phyloP scores from a whole-genome alignment of 2,888 invertebrate species.

The Hemistola chrysoprasaria region DNA sequence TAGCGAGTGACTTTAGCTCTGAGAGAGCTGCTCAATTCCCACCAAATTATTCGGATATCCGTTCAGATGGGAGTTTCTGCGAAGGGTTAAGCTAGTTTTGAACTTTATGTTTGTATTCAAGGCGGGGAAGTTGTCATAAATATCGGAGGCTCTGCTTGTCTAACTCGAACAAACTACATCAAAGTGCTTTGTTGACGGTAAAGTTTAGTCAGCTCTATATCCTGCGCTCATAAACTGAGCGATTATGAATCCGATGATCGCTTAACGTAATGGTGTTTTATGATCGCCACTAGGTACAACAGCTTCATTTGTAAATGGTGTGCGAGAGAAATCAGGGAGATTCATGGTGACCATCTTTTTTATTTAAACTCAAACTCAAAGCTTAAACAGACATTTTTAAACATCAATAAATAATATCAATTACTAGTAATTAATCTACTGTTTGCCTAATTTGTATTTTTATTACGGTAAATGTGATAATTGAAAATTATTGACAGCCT shows the following conservation, averaged over 20 bases:
- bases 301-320: constrained; percentile 15
- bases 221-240: constrained; percentile 50
- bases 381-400: too few species aligned
- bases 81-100: constrained; percentile 68
- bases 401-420: too few species aligned
- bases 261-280: constrained; percentile 38
- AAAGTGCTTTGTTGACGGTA: constrained; percentile 67
- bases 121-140: constrained; percentile 66
- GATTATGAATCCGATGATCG: constrained; percentile 53
- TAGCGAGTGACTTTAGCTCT: constrained; percentile 30
- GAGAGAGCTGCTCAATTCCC: constrained; percentile 55
- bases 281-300: constrained; percentile 6
- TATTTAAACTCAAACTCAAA: too few species aligned
- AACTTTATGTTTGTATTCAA: constrained; percentile 70
- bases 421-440: too few species aligned
- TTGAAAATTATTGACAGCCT: too few species aligned
- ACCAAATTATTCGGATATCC: constrained; percentile 65
- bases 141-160: constrained; percentile 62
- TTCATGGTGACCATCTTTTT: too few species aligned
- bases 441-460: too few species aligned
- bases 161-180: constrained; percentile 64
- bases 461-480: too few species aligned
- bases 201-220: constrained; percentile 62
- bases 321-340: too few species aligned
- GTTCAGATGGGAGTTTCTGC: constrained; percentile 55